Evolutionary conservation across 2,888 invertebrate species (phyloP).

Genomic region (Synanthedon andrenaeformis): DNA sequence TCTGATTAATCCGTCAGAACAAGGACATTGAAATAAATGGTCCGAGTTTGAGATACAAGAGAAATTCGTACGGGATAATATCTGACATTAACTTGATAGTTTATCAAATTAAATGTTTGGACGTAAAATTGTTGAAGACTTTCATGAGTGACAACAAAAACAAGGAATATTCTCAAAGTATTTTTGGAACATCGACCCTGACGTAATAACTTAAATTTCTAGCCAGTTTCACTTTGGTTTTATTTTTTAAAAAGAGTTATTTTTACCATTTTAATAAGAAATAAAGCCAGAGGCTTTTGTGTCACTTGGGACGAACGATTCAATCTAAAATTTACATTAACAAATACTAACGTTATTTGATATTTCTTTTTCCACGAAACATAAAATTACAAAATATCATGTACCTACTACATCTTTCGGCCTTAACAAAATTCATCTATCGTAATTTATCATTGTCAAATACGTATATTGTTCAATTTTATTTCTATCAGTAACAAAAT

Average conservation of each 20-base stretch:
- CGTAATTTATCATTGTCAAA: no score
- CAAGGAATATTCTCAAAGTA: background rate
- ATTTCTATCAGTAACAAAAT: no score
- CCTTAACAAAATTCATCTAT: no score
- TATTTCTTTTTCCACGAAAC: background rate
- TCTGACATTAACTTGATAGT: no score
- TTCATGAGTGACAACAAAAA: no score
- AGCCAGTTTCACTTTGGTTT: conserved; percentile 13
- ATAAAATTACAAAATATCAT: no score
- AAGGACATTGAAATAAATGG: background rate
- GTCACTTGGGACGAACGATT: conserved; percentile 23
- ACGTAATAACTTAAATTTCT: conserved; percentile 13
- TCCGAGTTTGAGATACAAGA: background rate
- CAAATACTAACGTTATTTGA: background rate
- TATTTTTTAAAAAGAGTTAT: conserved; percentile 25
- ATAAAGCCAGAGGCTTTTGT: conserved; percentile 33
- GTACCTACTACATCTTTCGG: no score
- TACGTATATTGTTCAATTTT: no score
- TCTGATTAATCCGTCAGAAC: background rate
- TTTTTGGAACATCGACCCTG: background rate
- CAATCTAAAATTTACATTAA: conserved; percentile 35
- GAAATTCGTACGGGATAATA: background rate
- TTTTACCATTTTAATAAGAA: conserved; percentile 34
- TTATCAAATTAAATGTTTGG: no score
- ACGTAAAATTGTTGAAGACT: no score